Percentiles rank a stretch among this genome's conserved stretches.
phyloP scores from a whole-genome alignment of 1,140 invertebrate species.

The Eriocheir sinensis region DNA sequence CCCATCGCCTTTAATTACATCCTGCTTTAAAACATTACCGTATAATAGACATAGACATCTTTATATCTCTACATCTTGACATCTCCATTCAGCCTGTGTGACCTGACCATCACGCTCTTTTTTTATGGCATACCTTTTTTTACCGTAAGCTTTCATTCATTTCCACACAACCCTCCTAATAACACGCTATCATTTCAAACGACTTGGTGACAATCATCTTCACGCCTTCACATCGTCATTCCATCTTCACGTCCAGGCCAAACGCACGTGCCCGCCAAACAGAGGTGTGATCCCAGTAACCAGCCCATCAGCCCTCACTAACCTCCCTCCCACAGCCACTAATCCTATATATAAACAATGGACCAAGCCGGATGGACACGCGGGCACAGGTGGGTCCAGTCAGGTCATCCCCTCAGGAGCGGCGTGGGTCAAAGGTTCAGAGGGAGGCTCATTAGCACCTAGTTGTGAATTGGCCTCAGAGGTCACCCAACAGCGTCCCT shows the following conservation, averaged over 20 bases:
- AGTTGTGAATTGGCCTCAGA: slow-evolving; percentile 52
- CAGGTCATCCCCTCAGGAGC: slow-evolving; percentile 36
- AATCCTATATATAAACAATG: slow-evolving; percentile 18
- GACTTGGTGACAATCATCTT: no score
- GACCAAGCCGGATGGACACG: not conserved
- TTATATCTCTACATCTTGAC: no score
- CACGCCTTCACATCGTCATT: not conserved
- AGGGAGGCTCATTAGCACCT: slow-evolving; percentile 55
- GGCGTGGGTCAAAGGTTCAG: not conserved
- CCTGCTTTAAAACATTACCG: no score
- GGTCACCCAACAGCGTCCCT: slow-evolving; percentile 7
- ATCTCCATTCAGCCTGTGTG: no score
- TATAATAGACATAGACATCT: no score
- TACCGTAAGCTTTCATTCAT: no score
- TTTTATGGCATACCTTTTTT: no score
- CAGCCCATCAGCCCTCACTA: not conserved
- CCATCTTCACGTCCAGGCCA: not conserved
- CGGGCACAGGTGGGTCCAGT: not conserved
- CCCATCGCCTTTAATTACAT: no score
- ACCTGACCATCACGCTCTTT: no score
- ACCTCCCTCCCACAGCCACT: not conserved
- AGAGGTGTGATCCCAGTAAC: not conserved
- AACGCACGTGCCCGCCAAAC: not conserved
- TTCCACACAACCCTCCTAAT: no score
- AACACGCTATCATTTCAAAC: no score